Conservation (phyloP, 2,888 invertebrate species). For the Aphidius colemani region DNA sequence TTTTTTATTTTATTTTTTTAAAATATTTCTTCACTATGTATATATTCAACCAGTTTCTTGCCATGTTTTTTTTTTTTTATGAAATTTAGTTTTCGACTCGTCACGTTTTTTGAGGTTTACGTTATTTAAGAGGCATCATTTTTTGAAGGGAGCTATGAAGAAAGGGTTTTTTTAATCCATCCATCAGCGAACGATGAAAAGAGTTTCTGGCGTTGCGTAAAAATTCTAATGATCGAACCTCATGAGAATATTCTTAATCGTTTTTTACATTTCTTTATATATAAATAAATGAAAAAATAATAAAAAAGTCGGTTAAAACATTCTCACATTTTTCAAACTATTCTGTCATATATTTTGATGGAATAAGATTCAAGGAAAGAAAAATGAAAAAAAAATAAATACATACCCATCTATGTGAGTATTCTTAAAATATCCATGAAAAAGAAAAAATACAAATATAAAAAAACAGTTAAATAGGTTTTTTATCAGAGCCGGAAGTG, state of each 20-base stretch:
- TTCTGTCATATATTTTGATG: too few species aligned
- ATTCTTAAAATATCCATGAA: too few species aligned
- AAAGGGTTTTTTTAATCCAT: constrained; percentile 51
- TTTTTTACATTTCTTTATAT: constrained; percentile 33
- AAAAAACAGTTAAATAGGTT: too few species aligned
- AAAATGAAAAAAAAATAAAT: too few species aligned
- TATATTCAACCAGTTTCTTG: too few species aligned
- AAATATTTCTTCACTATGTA: constrained; percentile 22
- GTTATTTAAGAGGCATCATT: too few species aligned
- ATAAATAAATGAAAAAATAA: constrained; percentile 22
- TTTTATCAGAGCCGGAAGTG: constrained; percentile 23
- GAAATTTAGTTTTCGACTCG: constrained; percentile 19
- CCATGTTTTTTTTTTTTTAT: constrained; percentile 3
- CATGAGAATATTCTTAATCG: constrained; percentile 57
- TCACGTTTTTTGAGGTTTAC: constrained; percentile 21
- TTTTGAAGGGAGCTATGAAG: constrained; percentile 32
- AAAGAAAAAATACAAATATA: too few species aligned
- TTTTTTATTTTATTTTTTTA: too few species aligned
- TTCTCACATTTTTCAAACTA: not conserved
- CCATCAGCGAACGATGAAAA: constrained; percentile 46
- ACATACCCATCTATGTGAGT: too few species aligned
- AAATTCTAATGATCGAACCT: constrained; percentile 57
- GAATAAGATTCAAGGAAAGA: too few species aligned
- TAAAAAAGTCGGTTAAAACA: not conserved
- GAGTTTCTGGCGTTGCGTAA: constrained; percentile 44